Conservation (phyloP, 2,797 vertebrate genomes). For the Gallinago stenura region DNA sequence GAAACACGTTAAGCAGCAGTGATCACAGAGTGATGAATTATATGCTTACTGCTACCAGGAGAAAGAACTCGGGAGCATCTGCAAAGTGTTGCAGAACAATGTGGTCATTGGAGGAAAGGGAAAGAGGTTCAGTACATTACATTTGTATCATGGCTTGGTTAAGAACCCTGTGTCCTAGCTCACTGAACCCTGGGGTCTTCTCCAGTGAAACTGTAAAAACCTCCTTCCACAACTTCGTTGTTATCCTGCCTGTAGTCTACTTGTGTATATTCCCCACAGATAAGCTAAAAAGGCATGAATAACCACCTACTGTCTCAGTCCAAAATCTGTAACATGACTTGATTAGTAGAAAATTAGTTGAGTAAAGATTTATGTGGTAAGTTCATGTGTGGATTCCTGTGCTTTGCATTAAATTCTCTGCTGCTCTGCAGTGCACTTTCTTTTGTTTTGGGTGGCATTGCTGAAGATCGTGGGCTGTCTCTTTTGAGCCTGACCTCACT, state of each 20-base stretch:
- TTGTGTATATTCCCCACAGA: neutral
- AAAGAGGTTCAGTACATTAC: neutral
- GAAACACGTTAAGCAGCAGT: neutral
- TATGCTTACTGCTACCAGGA: neutral
- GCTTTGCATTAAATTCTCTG: neutral
- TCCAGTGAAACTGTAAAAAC: neutral
- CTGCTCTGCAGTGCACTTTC: neutral
- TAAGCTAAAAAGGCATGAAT: neutral
- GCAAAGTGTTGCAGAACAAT: neutral
- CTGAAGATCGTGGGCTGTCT: neutral
- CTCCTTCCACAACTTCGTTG: neutral
- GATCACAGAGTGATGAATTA: neutral
- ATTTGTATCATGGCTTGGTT: neutral
- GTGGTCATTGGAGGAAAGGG: neutral
- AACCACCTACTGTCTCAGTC: accelerated
- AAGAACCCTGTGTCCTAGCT: neutral
- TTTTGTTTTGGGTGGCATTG: neutral
- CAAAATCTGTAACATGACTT: neutral
- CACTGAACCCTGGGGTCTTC: neutral
- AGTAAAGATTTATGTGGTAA: neutral
- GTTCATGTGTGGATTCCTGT: neutral
- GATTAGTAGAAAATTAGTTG: neutral
- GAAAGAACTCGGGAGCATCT: neutral
- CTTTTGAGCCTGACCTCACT: neutral
- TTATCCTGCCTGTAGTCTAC: neutral